Evolutionary conservation across 30 jellyfish, hydroid and myxozoan genomes (phyloP).

Genomic region (Rhopilema esculentum): DNA sequence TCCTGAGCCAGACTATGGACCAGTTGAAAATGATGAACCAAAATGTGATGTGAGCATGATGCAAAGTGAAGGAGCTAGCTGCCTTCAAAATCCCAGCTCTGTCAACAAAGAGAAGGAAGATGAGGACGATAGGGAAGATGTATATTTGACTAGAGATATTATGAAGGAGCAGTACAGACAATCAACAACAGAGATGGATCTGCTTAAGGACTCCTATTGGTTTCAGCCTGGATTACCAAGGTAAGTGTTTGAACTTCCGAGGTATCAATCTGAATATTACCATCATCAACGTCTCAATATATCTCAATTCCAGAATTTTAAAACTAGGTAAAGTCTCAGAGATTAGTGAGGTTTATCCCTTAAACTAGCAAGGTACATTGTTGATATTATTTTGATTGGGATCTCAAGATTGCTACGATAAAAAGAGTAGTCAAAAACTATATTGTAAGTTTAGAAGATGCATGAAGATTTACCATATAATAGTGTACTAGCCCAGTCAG

Average conservation of each 20-base stretch:
- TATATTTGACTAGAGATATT: neutral
- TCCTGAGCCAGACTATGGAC: conserved; percentile 12
- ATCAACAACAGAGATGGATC: conserved; percentile 39
- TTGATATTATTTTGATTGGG: too few species aligned
- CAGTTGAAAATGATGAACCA: neutral
- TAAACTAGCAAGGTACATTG: too few species aligned
- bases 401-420: too few species aligned
- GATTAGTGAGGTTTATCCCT: too few species aligned
- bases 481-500: too few species aligned
- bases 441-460: too few species aligned
- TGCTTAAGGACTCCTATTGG: conserved; percentile 68
- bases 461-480: too few species aligned
- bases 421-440: too few species aligned
- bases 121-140: conserved; percentile 1
- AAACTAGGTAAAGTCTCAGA: too few species aligned
- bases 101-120: neutral
- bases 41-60: neutral
- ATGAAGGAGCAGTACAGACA: neutral
- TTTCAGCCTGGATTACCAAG: conserved; percentile 75
- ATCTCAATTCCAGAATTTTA: too few species aligned
- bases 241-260: conserved; percentile 1
- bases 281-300: too few species aligned
- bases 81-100: neutral
- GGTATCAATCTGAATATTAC: neutral
- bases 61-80: neutral